Evolutionary conservation across 2,888 invertebrate genomes (phyloP).

Genomic region (Phorcus lineatus): DNA sequence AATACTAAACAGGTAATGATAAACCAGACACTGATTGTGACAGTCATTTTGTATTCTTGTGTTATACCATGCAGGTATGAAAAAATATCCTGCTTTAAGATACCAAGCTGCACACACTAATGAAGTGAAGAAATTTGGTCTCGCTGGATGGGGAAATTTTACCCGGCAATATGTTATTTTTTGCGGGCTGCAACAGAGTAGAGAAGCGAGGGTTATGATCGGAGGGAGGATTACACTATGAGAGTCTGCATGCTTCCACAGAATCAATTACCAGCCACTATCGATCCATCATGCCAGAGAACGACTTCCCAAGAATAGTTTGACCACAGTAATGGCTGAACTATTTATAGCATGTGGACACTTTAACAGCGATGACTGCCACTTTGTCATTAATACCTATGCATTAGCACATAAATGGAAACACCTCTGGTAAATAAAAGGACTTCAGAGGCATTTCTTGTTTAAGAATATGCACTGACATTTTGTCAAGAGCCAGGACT

Average conservation of each 20-base stretch:
- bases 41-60: no score
- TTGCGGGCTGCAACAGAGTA: background rate
- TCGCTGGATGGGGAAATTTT: background rate
- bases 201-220: no score
- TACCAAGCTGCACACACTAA: no score
- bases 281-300: background rate
- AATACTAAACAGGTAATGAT: no score
- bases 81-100: no score
- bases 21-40: no score
- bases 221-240: no score
- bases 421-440: background rate
- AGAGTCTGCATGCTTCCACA: background rate
- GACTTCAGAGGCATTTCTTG: background rate
- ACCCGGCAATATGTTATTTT: background rate
- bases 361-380: background rate
- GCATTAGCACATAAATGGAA: background rate
- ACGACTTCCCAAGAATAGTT: background rate
- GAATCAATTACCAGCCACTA: slow-evolving; percentile 6
- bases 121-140: background rate
- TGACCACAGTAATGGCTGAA: slow-evolving; percentile 6
- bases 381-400: background rate
- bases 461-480: background rate
- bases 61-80: no score
- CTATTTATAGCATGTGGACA: slow-evolving; percentile 1
- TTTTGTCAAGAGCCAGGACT: background rate